phyloP scores from a whole-genome alignment of 2,888 invertebrate genomes.

The Steromphala cineraria region DNA sequence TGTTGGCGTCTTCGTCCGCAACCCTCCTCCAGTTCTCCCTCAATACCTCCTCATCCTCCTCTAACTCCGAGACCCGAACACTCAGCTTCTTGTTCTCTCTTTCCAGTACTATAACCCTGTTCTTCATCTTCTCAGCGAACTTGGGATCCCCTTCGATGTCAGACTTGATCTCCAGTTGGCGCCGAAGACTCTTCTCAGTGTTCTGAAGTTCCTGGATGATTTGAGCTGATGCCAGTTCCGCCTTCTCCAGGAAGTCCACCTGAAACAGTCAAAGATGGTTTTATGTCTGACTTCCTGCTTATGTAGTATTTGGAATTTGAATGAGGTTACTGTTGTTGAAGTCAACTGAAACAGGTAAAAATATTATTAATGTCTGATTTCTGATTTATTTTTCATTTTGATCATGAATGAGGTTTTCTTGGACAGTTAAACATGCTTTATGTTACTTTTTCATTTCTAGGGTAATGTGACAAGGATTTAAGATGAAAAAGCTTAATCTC shows the following conservation, averaged over 20 bases:
- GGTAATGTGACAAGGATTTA: too few relatives aligned
- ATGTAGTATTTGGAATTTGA: too few relatives aligned
- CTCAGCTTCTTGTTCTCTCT: conserved; percentile 53
- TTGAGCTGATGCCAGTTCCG: conserved; percentile 52
- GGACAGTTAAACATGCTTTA: too few relatives aligned
- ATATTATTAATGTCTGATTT: too few relatives aligned
- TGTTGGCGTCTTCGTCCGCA: conserved; percentile 64
- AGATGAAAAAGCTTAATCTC: too few relatives aligned
- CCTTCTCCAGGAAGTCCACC: conserved; percentile 63
- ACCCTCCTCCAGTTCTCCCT: conserved; percentile 66
- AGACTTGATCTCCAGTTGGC: conserved; percentile 53
- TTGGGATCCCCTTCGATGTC: conserved; percentile 39
- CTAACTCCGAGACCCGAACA: conserved; percentile 60
- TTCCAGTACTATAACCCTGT: conserved; percentile 52
- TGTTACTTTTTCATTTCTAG: too few relatives aligned
- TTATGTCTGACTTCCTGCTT: too few relatives aligned
- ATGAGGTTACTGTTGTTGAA: too few relatives aligned
- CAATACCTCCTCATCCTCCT: conserved; percentile 63
- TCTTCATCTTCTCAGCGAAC: conserved; percentile 50
- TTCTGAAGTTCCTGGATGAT: conserved; percentile 60
- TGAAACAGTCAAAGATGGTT: conserved; percentile 32
- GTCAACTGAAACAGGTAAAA: too few relatives aligned
- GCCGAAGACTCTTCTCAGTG: conserved; percentile 55
- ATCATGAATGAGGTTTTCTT: too few relatives aligned
- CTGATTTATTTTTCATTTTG: too few relatives aligned